A percentile compares a stretch with the other conserved stretches of the same genome.
These are phyloP conservation scores for Drosophila prostipennis DNA, from an alignment of 2,888 invertebrate species.

Conservation along the genomic window DNA sequence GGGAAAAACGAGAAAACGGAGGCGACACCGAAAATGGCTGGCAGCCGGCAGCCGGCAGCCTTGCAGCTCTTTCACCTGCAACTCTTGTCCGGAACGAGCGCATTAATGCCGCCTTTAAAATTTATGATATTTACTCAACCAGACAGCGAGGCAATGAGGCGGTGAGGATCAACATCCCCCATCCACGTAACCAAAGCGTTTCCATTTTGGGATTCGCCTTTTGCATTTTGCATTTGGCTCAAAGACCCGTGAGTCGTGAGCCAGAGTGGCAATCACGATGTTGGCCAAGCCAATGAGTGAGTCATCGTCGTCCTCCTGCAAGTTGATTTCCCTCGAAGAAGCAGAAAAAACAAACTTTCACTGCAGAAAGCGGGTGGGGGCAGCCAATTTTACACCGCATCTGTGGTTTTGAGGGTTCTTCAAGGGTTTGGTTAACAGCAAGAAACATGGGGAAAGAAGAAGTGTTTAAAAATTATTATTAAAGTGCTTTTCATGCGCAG, in stretches of 20 bases:
- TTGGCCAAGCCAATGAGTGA: constrained; percentile 22
- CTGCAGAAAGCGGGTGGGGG: constrained; percentile 1
- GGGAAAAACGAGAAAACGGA: not conserved
- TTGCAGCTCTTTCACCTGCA: constrained; percentile 31
- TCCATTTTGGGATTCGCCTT: constrained; percentile 49
- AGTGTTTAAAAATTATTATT: not conserved
- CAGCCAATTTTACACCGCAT: constrained; percentile 8
- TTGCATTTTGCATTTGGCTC: constrained; percentile 21
- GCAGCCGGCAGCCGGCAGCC: constrained; percentile 24
- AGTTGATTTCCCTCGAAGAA: not conserved
- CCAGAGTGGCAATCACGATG: constrained; percentile 38
- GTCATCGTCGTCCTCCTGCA: not conserved
- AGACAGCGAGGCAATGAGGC: constrained; percentile 52
- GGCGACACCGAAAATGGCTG: constrained; percentile 18
- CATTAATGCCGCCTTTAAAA: constrained; percentile 76
- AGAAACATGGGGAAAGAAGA: not conserved
- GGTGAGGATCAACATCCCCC: constrained; percentile 8
- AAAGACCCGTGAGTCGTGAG: constrained; percentile 15
- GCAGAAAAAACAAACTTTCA: constrained; percentile 14
- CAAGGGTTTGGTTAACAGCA: not conserved
- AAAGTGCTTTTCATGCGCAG: not conserved
- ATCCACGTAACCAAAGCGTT: constrained; percentile 39
- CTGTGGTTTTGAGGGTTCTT: not conserved
- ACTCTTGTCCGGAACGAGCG: constrained; percentile 51
- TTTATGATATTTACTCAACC: constrained; percentile 78